Evolutionary conservation across 2,113 vertebrate genomes (phyloP).

Genomic region (Atlantisia rogersi): DNA sequence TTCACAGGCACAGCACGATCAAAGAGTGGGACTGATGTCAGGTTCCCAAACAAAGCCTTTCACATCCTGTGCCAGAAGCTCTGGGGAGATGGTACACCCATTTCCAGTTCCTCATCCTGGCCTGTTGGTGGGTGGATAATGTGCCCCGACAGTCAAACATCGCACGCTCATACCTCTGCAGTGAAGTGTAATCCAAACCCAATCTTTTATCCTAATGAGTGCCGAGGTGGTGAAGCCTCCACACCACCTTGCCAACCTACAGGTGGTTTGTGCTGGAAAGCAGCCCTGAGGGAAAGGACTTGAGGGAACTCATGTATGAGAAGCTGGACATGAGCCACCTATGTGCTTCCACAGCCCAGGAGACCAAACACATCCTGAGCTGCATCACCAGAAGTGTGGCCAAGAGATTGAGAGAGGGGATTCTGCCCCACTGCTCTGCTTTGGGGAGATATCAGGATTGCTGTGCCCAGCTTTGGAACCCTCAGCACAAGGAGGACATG

Average conservation of each 20-base stretch:
- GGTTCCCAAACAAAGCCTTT: background rate
- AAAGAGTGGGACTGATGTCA: background rate
- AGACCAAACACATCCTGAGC: too few species aligned
- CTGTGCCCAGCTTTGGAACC: too few species aligned
- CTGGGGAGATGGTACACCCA: background rate
- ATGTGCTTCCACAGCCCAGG: too few species aligned
- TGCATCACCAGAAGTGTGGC: too few species aligned
- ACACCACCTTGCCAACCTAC: fast-evolving
- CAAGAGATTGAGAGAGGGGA: too few species aligned
- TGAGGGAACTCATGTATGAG: too few species aligned
- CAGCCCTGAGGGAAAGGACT: too few species aligned
- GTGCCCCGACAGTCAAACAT: background rate
- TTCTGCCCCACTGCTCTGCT: too few species aligned
- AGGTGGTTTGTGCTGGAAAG: background rate
- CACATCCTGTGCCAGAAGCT: background rate
- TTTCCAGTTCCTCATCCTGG: background rate
- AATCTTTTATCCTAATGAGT: background rate
- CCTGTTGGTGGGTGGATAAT: background rate
- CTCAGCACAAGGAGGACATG: too few species aligned
- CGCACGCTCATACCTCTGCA: background rate
- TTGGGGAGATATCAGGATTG: too few species aligned
- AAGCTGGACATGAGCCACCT: too few species aligned
- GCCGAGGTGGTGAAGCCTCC: background rate
- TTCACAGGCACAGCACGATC: background rate
- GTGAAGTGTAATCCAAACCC: background rate